phyloP scores from a whole-genome alignment of 2,113 vertebrate genomes.

The Proterorhinus semilunaris region DNA sequence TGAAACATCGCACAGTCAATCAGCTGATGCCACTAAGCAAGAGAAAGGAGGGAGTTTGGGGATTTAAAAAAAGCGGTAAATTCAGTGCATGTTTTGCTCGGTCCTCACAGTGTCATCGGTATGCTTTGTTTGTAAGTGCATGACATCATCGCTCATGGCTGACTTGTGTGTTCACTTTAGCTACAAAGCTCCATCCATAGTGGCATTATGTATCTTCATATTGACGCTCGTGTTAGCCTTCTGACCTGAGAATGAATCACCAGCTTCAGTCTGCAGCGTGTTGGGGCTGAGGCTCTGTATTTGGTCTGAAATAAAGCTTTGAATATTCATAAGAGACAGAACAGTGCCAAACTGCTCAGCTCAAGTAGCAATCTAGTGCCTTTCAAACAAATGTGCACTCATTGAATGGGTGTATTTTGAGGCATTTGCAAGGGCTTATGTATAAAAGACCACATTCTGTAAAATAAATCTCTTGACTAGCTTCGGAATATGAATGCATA shows the following conservation, averaged over 20 bases:
- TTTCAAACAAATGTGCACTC: neutral
- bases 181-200: neutral
- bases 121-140: neutral
- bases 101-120: neutral
- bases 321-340: constrained; percentile 56
- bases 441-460: neutral
- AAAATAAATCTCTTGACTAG: constrained; percentile 15
- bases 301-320: constrained; percentile 39
- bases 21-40: neutral
- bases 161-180: neutral
- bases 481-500: constrained; percentile 29
- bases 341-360: constrained; percentile 27
- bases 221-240: neutral
- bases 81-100: neutral
- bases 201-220: neutral
- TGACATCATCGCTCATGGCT: neutral
- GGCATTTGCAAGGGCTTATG: neutral
- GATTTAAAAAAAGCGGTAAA: neutral
- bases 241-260: neutral
- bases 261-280: neutral
- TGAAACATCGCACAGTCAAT: neutral
- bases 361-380: constrained; percentile 13
- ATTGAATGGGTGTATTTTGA: neutral
- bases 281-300: constrained; percentile 26
- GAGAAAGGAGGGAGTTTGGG: neutral